Conservation (phyloP, 2,113 vertebrate genomes). For the Galeopterus variegatus region DNA sequence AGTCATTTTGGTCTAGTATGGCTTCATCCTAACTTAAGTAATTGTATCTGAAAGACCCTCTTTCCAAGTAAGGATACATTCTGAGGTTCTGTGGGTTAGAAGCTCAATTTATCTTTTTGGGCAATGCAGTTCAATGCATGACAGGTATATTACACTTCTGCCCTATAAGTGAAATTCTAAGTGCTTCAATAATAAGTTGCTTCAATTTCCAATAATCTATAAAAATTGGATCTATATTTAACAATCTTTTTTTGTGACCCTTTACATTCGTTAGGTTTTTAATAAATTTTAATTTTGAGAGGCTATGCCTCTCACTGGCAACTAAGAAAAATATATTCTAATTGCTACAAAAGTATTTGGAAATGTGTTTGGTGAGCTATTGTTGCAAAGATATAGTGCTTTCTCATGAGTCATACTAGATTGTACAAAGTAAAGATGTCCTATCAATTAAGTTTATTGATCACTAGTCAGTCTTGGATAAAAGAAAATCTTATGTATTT, state of each 20-base stretch:
- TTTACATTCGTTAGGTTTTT: neutral
- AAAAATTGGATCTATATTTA: neutral
- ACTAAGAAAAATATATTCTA: neutral
- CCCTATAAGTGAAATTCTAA: neutral
- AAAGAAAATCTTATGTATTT: neutral
- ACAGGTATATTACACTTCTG: no score
- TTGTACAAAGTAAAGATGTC: no score
- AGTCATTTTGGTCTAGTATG: neutral
- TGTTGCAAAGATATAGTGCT: neutral
- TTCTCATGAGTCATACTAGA: neutral
- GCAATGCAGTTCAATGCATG: no score
- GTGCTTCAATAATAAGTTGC: neutral
- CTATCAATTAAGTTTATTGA: neutral
- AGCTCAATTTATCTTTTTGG: neutral
- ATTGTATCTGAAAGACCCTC: neutral
- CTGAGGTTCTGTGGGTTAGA: neutral
- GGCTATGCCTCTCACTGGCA: neutral
- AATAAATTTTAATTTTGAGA: neutral
- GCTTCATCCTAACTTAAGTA: neutral
- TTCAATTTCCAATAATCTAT: neutral
- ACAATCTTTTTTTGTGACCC: neutral
- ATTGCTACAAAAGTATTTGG: neutral
- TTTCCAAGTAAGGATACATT: no score
- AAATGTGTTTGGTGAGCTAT: neutral
- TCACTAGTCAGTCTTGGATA: neutral